Conservation (phyloP, 2,113 vertebrate genomes). For the Trinectes maculatus region DNA sequence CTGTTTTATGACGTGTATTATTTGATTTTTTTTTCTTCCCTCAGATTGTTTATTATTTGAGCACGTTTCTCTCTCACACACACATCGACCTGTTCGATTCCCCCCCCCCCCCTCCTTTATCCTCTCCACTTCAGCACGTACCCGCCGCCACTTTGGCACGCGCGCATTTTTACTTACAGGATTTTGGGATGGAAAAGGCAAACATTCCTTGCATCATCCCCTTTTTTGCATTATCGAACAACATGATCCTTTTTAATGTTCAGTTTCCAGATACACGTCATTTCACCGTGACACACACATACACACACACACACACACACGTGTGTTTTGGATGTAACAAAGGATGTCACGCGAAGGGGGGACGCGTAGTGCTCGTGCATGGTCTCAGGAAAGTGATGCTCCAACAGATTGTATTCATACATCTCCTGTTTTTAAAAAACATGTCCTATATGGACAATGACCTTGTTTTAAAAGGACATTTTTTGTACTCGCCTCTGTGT, state of each 20-base stretch:
- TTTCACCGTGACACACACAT: slow-evolving; percentile 6
- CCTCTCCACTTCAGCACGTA: slow-evolving; percentile 10
- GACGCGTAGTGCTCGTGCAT: neutral
- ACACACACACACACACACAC: no score
- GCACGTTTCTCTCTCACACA: neutral
- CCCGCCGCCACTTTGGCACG: neutral
- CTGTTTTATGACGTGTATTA: neutral
- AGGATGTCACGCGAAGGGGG: no score
- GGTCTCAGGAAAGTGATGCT: neutral
- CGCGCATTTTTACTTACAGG: neutral
- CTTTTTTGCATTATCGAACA: no score
- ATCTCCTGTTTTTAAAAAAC: slow-evolving; percentile 35
- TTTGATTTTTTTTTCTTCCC: neutral
- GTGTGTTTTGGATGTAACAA: neutral
- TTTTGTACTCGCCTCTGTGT: slow-evolving; percentile 13
- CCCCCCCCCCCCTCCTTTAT: neutral
- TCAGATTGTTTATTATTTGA: neutral
- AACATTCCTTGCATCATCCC: no score
- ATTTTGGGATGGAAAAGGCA: no score
- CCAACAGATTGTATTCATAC: slow-evolving; percentile 26
- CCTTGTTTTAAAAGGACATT: slow-evolving; percentile 61
- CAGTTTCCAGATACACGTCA: neutral
- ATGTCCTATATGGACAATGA: slow-evolving; percentile 56
- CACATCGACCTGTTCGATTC: slow-evolving; percentile 7
- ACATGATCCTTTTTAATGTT: neutral